These are phyloP conservation scores for Sebastes minor DNA, from an alignment of 2,797 vertebrate species.

Conservation along the genomic window DNA sequence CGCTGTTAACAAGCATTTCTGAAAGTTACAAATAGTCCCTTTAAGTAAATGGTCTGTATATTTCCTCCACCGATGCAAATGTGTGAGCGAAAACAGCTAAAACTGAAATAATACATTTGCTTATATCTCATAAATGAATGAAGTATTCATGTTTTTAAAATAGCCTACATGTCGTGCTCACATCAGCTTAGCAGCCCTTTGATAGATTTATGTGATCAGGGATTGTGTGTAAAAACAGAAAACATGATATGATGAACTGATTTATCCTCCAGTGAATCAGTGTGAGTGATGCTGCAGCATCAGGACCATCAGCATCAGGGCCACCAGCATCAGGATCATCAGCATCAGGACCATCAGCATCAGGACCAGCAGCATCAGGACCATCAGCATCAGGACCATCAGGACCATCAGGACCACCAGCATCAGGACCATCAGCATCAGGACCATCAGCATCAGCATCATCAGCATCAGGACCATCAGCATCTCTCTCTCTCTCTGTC, in stretches of 20 bases:
- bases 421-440: no score
- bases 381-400: no score
- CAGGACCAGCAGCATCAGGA: no score
- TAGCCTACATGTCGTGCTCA: neutral
- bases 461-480: no score
- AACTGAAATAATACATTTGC: neutral
- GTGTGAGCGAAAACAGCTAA: neutral
- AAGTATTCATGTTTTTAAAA: neutral
- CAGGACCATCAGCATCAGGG: neutral
- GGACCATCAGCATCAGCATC: no score
- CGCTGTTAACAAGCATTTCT: no score
- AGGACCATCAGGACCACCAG: no score
- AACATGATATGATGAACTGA: neutral
- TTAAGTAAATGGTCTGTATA: neutral
- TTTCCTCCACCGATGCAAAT: neutral
- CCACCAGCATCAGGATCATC: no score
- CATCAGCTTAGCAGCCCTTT: neutral
- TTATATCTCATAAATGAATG: neutral
- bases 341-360: no score
- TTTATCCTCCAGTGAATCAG: neutral
- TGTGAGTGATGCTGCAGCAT: neutral
- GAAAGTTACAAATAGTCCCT: no score
- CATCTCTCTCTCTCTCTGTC: neutral
- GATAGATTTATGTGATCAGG: neutral
- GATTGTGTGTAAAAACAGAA: no score